These are phyloP conservation scores for Adela reaumurella DNA, from an alignment of 2,888 invertebrate species.

Conservation along the genomic window DNA sequence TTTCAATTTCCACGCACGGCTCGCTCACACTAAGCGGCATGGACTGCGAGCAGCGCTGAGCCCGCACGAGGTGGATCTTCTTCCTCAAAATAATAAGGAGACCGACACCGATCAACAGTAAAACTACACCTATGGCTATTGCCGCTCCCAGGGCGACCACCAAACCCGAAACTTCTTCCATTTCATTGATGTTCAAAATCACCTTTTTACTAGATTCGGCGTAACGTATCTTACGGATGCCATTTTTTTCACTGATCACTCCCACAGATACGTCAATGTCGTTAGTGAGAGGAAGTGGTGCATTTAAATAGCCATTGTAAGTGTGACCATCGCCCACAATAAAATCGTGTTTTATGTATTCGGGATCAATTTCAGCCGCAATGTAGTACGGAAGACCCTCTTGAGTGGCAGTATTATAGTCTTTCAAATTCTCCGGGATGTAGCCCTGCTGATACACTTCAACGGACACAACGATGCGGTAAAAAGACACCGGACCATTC, in stretches of 20 bases:
- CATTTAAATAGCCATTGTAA: constrained; percentile 76
- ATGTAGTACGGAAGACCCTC: constrained; percentile 77
- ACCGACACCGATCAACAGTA: constrained; percentile 62
- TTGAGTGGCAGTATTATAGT: constrained; percentile 62
- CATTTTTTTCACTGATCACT: constrained; percentile 65
- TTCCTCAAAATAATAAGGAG: constrained; percentile 59
- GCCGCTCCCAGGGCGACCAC: constrained; percentile 53
- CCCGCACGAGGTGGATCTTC: constrained; percentile 34
- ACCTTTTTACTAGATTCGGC: constrained; percentile 55
- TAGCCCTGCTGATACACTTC: constrained; percentile 62
- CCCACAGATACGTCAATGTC: constrained; percentile 69
- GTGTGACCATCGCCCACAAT: constrained; percentile 70
- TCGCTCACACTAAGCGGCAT: constrained; percentile 73
- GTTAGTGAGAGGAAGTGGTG: constrained; percentile 60
- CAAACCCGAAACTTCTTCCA: constrained; percentile 42
- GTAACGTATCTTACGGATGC: constrained; percentile 62
- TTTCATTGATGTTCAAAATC: constrained; percentile 48
- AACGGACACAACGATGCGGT: constrained; percentile 71
- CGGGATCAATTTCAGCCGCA: constrained; percentile 71
- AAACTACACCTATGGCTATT: constrained; percentile 69
- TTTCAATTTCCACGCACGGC: constrained; percentile 77
- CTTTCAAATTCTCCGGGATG: constrained; percentile 57
- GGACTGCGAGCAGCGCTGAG: constrained; percentile 45
- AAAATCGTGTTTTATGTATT: constrained; percentile 64
- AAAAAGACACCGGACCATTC: constrained; percentile 74